Conservation (phyloP, 2,888 invertebrate genomes). For the Euclidia mi region DNA sequence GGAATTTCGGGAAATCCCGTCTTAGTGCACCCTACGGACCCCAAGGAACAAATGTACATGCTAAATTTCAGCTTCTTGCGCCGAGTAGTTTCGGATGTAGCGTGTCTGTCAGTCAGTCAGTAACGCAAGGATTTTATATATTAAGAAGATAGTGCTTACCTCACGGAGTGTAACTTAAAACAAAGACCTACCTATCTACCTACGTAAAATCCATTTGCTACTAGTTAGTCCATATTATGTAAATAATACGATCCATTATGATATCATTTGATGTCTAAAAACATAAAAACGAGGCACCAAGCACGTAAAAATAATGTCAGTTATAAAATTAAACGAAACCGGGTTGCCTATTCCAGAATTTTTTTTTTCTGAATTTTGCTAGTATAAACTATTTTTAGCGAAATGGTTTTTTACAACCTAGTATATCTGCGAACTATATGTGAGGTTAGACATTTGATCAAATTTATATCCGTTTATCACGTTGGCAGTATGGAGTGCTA, state of each 20-base stretch:
- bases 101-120: too few species aligned
- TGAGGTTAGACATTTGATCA: constrained; percentile 40
- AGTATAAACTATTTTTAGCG: constrained; percentile 3
- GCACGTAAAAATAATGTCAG: constrained; percentile 21
- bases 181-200: neutral
- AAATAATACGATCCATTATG: constrained; percentile 22
- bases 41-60: too few species aligned
- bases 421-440: constrained; percentile 42
- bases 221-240: constrained; percentile 19
- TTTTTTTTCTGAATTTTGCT: neutral
- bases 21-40: too few species aligned
- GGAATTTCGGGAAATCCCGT: too few species aligned
- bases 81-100: too few species aligned
- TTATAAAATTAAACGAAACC: constrained; percentile 15
- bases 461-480: constrained; percentile 43
- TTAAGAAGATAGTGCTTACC: too few species aligned
- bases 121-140: too few species aligned
- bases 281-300: constrained; percentile 14
- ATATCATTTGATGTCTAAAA: constrained; percentile 18
- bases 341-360: constrained; percentile 2
- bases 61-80: too few species aligned
- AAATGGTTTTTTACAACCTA: neutral
- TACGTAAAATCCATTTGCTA: constrained; percentile 5
- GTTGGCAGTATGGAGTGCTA: constrained; percentile 52
- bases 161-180: too few species aligned